Base-by-base conservation (phyloP, 2,113 vertebrate genomes). In the Recurvirostra avosetta region DNA sequence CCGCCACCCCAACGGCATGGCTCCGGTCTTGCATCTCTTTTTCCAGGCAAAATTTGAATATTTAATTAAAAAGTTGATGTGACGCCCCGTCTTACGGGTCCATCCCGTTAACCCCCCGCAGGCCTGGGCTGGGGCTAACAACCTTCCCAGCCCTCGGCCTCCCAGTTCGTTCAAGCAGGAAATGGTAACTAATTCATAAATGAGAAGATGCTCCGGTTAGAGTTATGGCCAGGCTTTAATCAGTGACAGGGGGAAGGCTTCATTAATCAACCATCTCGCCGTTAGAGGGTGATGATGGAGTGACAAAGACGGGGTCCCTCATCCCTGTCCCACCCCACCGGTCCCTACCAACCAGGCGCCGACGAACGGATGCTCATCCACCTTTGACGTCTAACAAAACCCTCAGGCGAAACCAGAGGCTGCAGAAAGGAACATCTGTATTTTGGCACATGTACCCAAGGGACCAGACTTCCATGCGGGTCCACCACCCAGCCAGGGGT, bases 181-280 rank as follows among this genome's bases (percentile, higher is more conserved):
- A 89, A 74, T 18, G 23, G 73, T n/a, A 96, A 85, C 86, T 61
- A 82, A 94, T 85, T 74, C 86, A 89, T 56, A 79, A 87, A 41
- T 0, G 30, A 79, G 70, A 84, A 89, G 91, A 76, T n/a, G 73
- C 74, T 91, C 88, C 72, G 75, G 86, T 73, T 87, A 74, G 26
- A 52, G n/a, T 45, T 52, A 36, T 9, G 21, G 59, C 0, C 4
- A 88, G 79, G 38, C 45, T 94, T 96, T 74, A 85, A 92, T 92
- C 50, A 74, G 77, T 15, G n/a, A 58, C 8, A 1, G 43, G 23
- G 32, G 17, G 50, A 87, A 87, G 83, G 58, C 82, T 85, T 71
- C 79, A 80, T 92, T 95, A 79, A 94, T 90, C 88, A 92, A 30
- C 27, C 6, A 0, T 16, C 73, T 83, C 5, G 49, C 0, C 0